Conservation (phyloP, 2,797 vertebrate genomes). For the Cygnus olor region DNA sequence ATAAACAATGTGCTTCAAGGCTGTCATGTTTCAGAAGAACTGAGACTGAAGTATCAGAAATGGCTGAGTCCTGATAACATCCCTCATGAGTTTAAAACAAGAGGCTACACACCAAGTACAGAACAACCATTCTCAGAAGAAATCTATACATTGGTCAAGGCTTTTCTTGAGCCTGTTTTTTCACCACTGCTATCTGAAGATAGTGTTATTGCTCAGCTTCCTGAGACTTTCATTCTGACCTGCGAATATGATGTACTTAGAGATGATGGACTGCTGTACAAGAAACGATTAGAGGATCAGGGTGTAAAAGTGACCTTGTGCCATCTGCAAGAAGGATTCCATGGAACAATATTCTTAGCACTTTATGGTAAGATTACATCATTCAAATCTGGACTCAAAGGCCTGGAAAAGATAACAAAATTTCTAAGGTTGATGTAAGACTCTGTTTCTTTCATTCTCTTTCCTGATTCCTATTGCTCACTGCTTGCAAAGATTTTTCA, state of each 20-base stretch:
- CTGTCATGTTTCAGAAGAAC: slow-evolving; percentile 76
- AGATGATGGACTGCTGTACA: slow-evolving; percentile 87
- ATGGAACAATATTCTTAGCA: slow-evolving; percentile 79
- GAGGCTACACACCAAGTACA: slow-evolving; percentile 47
- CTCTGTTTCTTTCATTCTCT: neutral
- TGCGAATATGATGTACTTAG: slow-evolving; percentile 86
- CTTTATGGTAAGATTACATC: neutral
- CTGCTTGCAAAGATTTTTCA: neutral
- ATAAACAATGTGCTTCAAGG: slow-evolving; percentile 65
- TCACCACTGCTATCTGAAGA: slow-evolving; percentile 84
- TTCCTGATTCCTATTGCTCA: neutral
- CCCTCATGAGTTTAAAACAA: slow-evolving; percentile 78
- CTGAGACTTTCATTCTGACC: slow-evolving; percentile 84
- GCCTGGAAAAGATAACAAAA: slow-evolving; percentile 65
- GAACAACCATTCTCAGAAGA: slow-evolving; percentile 58
- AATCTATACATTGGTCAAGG: slow-evolving; percentile 46
- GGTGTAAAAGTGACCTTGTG: slow-evolving; percentile 83
- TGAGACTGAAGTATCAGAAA: slow-evolving; percentile 75
- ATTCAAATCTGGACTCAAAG: slow-evolving; percentile 69
- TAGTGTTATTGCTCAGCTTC: slow-evolving; percentile 74
- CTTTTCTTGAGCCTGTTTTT: slow-evolving; percentile 55
- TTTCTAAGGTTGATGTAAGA: slow-evolving; percentile 79
- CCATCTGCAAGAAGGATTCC: slow-evolving; percentile 84
- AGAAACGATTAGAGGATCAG: slow-evolving; percentile 84
- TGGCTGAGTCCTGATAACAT: slow-evolving; percentile 84